Conservation (phyloP, 2,113 vertebrate species). For the Menura novaehollandiae region DNA sequence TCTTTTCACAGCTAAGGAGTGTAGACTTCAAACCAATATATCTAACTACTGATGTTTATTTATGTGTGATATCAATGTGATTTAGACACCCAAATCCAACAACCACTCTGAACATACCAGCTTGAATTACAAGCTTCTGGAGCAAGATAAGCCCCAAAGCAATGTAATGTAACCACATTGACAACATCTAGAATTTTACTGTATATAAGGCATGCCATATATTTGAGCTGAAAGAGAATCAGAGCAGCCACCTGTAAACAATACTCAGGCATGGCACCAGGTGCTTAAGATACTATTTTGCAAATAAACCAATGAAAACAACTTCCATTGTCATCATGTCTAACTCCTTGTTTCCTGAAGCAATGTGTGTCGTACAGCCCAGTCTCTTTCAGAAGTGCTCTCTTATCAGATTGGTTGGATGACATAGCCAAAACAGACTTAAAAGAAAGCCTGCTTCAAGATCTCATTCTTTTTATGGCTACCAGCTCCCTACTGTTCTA, state of each 20-base stretch:
- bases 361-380: background rate
- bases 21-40: background rate
- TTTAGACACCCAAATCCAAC: slow-evolving; percentile 26
- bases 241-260: background rate
- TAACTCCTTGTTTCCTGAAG: background rate
- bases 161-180: background rate
- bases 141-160: background rate
- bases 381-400: background rate
- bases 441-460: background rate
- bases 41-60: background rate
- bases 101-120: background rate
- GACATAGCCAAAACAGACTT: background rate
- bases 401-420: background rate
- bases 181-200: background rate
- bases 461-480: background rate
- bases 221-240: background rate
- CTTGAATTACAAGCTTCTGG: background rate
- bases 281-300: background rate
- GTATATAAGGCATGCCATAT: background rate
- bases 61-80: background rate
- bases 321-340: background rate
- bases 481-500: background rate
- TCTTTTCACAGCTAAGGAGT: background rate
- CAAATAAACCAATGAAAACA: background rate
- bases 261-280: background rate